phyloP scores from a whole-genome alignment of 2,113 vertebrate species.

The Dolichallabes microphthalmus region DNA sequence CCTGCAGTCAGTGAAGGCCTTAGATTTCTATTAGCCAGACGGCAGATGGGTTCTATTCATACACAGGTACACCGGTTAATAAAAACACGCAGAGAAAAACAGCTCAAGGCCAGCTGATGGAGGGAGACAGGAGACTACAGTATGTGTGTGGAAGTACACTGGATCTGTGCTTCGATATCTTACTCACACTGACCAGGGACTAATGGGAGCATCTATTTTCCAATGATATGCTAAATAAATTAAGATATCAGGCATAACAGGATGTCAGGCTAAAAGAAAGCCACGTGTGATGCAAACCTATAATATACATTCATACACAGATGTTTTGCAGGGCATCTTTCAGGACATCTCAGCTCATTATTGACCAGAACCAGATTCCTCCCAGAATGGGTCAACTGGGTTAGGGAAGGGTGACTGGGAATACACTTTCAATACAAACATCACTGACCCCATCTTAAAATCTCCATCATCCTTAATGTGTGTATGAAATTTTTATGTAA shows the following conservation, averaged over 20 bases:
- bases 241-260: not conserved
- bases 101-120: not conserved
- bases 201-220: not conserved
- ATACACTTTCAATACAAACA: not conserved
- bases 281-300: not conserved
- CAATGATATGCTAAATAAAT: not conserved
- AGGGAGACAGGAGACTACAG: not conserved
- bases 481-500: not conserved
- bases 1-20: slow-evolving; percentile 48
- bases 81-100: not conserved
- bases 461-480: not conserved
- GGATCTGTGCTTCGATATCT: not conserved
- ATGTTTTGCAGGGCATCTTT: not conserved
- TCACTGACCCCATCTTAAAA: not conserved
- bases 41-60: slow-evolving; percentile 37
- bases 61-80: slow-evolving; percentile 15
- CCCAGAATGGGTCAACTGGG: not conserved
- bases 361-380: not conserved
- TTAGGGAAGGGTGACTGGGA: not conserved
- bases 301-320: not conserved
- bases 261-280: not conserved
- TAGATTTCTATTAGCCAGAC: slow-evolving; percentile 44
- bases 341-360: not conserved
- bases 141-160: not conserved
- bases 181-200: not conserved